Evolutionary conservation across 1,140 invertebrate species (phyloP).

Genomic region (Halesus radiatus): DNA sequence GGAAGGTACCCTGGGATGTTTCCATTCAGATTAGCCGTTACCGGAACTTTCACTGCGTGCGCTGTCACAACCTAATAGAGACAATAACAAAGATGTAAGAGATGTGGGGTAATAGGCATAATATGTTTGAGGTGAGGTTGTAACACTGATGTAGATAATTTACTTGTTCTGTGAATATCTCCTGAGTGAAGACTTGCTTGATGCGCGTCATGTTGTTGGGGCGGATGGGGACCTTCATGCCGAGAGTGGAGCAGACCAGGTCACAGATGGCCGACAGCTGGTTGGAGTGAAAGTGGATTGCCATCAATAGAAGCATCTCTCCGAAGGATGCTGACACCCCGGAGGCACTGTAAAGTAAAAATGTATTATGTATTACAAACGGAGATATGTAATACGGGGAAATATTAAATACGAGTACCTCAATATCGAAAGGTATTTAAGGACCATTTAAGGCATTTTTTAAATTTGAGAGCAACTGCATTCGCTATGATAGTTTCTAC

Average conservation of each 20-base stretch:
- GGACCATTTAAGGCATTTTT: too few relatives aligned
- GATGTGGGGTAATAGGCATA: background rate
- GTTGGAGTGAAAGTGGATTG: slow-evolving; percentile 97
- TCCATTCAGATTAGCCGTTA: slow-evolving; percentile 90
- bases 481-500: too few relatives aligned
- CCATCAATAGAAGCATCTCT: slow-evolving; percentile 96
- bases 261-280: slow-evolving; percentile 93
- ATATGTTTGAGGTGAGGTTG: slow-evolving; percentile 32
- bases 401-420: too few relatives aligned
- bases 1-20: slow-evolving; percentile 93
- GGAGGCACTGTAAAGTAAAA: slow-evolving; percentile 72
- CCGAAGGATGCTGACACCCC: slow-evolving; percentile 89
- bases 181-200: slow-evolving; percentile 96
- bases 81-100: background rate
- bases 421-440: too few relatives aligned
- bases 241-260: slow-evolving; percentile 92
- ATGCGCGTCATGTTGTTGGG: slow-evolving; percentile 92
- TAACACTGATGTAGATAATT: slow-evolving; percentile 1
- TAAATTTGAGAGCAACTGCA: too few relatives aligned
- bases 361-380: background rate
- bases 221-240: slow-evolving; percentile 94
- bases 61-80: slow-evolving; percentile 86
- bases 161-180: slow-evolving; percentile 97
- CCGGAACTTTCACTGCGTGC: slow-evolving; percentile 95
- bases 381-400: background rate